phyloP scores from a whole-genome alignment of 2,113 vertebrate species.

The Collichthys lucidus region DNA sequence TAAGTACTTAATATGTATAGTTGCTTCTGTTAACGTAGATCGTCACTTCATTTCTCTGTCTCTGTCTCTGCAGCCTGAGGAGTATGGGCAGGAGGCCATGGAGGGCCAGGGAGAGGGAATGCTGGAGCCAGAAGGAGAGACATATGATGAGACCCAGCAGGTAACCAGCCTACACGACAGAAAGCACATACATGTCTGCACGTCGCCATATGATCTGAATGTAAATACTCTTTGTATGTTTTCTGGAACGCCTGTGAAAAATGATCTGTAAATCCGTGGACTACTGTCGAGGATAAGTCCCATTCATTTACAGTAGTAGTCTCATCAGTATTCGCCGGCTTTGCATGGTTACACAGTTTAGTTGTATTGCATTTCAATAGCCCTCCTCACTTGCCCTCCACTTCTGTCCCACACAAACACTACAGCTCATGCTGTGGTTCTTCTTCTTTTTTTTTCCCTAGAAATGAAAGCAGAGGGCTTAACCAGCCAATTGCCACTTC shows the following conservation, averaged over 20 bases:
- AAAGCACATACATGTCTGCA: not conserved
- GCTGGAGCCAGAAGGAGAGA: slow-evolving; percentile 93
- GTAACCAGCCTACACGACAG: slow-evolving; percentile 79
- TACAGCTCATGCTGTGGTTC: slow-evolving; percentile 35
- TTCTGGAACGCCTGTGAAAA: not conserved
- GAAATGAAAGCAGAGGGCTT: slow-evolving; percentile 49
- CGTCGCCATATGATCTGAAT: not conserved
- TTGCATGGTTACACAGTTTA: slow-evolving; percentile 48
- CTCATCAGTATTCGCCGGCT: slow-evolving; percentile 49
- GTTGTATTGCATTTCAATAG: slow-evolving; percentile 57
- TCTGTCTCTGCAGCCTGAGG: slow-evolving; percentile 87
- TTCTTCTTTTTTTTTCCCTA: slow-evolving; percentile 32
- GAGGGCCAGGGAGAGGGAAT: slow-evolving; percentile 93
- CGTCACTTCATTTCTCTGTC: slow-evolving; percentile 20
- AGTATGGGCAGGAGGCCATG: slow-evolving; percentile 95
- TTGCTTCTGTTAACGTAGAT: not conserved
- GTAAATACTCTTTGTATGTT: not conserved
- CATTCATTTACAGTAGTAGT: slow-evolving; percentile 48
- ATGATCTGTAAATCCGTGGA: not conserved
- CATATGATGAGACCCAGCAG: slow-evolving; percentile 93
- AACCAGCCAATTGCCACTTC: slow-evolving; percentile 52
- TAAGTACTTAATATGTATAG: not conserved
- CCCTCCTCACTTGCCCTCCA: slow-evolving; percentile 57
- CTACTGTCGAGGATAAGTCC: slow-evolving; percentile 7
- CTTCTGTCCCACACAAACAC: slow-evolving; percentile 60